Conservation (phyloP, 2,113 vertebrate species). For the Oreocharis arfaki region DNA sequence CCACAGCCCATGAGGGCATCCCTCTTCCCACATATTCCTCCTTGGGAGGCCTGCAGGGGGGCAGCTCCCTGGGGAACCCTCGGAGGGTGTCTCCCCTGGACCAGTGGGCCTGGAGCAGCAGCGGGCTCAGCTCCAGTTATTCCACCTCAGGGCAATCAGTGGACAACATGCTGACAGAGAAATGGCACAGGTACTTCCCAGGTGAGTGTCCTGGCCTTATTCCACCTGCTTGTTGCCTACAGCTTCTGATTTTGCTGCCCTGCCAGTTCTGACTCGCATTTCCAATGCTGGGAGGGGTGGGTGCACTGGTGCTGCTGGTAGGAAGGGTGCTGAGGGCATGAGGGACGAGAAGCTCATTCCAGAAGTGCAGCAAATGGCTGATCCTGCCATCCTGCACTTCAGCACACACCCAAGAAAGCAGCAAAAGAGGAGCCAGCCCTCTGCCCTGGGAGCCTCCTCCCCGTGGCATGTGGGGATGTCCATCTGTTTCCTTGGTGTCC, state of each 20-base stretch:
- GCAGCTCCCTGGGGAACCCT: neutral
- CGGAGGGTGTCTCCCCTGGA: neutral
- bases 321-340: neutral
- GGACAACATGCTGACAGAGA: constrained; percentile 72
- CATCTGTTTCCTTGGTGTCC: neutral
- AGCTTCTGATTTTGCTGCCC: fast-evolving
- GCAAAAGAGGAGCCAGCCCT: neutral
- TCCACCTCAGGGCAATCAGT: constrained; percentile 30
- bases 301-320: neutral
- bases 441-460: neutral
- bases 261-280: neutral
- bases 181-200: constrained; percentile 83
- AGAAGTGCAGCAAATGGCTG: neutral
- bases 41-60: neutral
- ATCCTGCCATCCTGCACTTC: neutral
- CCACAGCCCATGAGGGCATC: neutral
- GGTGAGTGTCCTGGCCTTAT: constrained; percentile 44
- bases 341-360: neutral
- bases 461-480: fast-evolving
- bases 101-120: constrained; percentile 58
- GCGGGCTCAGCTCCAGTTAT: neutral
- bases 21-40: neutral
- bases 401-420: fast-evolving
- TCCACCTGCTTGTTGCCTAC: neutral
- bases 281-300: neutral